Evolutionary conservation across 2,888 invertebrate species (phyloP).

Genomic region (Polyommatus iphigenia): DNA sequence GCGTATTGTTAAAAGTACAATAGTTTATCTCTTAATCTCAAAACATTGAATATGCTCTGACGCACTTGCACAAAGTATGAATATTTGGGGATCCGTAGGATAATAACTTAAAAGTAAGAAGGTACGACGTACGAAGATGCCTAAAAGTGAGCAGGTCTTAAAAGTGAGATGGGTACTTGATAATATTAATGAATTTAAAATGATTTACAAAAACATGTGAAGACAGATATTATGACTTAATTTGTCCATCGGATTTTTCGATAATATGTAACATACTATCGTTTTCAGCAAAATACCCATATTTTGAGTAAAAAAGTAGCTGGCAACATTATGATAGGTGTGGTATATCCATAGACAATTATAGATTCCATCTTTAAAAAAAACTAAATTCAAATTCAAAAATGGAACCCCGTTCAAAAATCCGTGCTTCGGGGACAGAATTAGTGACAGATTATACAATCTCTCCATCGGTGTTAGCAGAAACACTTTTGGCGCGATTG

Average conservation of each 20-base stretch:
- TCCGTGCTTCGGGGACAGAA: slow-evolving; percentile 25
- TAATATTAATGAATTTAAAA: no score
- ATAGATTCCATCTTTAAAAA: not conserved
- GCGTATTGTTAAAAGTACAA: not conserved
- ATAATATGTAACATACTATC: not conserved
- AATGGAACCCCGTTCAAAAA: slow-evolving; percentile 14
- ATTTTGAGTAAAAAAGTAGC: not conserved
- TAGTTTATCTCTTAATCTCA: slow-evolving; percentile 39
- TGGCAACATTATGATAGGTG: not conserved
- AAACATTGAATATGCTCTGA: slow-evolving; percentile 51
- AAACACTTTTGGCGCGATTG: slow-evolving; percentile 61
- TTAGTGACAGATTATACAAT: slow-evolving; percentile 40
- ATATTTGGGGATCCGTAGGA: slow-evolving; percentile 32
- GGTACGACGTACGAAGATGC: no score
- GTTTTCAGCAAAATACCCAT: not conserved
- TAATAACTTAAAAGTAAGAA: no score
- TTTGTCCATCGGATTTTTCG: not conserved
- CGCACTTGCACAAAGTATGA: slow-evolving; percentile 45
- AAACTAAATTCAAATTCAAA: not conserved
- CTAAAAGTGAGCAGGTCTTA: not conserved
- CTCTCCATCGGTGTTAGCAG: slow-evolving; percentile 58
- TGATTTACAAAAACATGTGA: no score
- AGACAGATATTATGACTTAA: no score
- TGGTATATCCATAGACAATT: not conserved
- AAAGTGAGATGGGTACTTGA: not conserved